These are phyloP conservation scores for Geopemphigus sp. DNA, from an alignment of 1,140 invertebrate genomes.

Conservation along the genomic window DNA sequence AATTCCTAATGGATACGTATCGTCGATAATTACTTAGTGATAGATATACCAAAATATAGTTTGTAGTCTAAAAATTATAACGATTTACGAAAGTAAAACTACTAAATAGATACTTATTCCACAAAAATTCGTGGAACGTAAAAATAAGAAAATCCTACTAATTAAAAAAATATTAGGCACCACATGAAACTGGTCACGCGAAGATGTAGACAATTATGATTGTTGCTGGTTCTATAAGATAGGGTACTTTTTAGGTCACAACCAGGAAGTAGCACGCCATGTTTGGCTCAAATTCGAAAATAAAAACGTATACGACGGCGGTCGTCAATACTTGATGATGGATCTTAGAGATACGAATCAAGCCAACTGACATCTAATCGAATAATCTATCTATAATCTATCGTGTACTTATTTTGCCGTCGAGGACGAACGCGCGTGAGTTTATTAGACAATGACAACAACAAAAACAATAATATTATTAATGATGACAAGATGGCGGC, in stretches of 20 bases:
- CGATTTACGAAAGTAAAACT: no score
- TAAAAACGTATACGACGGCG: not conserved
- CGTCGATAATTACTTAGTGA: no score
- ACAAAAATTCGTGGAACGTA: not conserved
- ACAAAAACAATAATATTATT: not conserved
- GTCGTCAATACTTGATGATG: no score
- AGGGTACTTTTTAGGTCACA: constrained; percentile 4
- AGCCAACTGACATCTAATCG: not conserved
- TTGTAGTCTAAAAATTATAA: no score
- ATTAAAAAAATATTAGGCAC: not conserved
- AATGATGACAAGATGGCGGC: constrained; percentile 22
- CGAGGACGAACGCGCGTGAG: not conserved
- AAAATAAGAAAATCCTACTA: not conserved
- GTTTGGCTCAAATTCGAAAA: constrained; percentile 16
- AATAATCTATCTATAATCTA: no score
- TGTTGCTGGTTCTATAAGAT: no score
- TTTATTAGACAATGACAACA: not conserved
- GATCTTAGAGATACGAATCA: no score
- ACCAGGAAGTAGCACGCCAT: constrained; percentile 33
- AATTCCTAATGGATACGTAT: no score
- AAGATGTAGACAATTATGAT: not conserved
- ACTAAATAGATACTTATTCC: no score
- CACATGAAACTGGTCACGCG: not conserved
- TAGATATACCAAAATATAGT: no score
- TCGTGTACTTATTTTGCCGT: no score